These are phyloP conservation scores for Geotrypetes seraphini DNA, from an alignment of 2,797 vertebrate species.

Conservation along the genomic window DNA sequence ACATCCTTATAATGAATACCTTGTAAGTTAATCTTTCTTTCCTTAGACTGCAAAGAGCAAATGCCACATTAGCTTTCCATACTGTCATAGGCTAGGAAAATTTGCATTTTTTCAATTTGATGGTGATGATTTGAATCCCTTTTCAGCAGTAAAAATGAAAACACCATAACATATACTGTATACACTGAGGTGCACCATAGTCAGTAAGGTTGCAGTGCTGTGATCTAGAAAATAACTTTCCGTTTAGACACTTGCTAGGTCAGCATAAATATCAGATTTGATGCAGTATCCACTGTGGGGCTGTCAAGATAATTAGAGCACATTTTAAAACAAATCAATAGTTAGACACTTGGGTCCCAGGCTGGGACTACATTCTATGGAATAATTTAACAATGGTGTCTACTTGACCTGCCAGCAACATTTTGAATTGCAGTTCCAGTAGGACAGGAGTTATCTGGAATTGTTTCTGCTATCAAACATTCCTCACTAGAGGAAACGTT, in stretches of 20 bases:
- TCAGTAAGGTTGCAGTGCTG: not conserved
- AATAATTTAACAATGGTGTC: too few relatives aligned
- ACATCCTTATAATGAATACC: not conserved
- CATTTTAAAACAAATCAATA: too few relatives aligned
- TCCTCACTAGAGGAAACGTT: too few relatives aligned
- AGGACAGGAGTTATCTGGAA: too few relatives aligned
- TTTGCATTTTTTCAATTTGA: not conserved
- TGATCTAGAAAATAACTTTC: not conserved
- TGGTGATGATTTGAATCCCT: not conserved
- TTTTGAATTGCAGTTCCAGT: too few relatives aligned
- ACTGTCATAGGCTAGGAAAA: not conserved
- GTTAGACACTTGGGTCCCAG: too few relatives aligned
- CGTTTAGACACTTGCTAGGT: not conserved
- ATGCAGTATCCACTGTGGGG: not conserved
- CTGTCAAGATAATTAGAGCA: too few relatives aligned
- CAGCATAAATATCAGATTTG: not conserved
- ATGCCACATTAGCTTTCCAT: too few relatives aligned
- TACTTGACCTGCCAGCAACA: too few relatives aligned
- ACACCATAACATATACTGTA: not conserved
- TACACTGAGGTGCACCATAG: not conserved
- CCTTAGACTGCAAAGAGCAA: not conserved
- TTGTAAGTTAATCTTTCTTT: not conserved
- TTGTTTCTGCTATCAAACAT: too few relatives aligned
- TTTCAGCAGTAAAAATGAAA: slow-evolving; percentile 1
- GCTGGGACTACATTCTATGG: too few relatives aligned